phyloP scores from a whole-genome alignment of 1,140 invertebrate species.

The Chlorops oryzae region DNA sequence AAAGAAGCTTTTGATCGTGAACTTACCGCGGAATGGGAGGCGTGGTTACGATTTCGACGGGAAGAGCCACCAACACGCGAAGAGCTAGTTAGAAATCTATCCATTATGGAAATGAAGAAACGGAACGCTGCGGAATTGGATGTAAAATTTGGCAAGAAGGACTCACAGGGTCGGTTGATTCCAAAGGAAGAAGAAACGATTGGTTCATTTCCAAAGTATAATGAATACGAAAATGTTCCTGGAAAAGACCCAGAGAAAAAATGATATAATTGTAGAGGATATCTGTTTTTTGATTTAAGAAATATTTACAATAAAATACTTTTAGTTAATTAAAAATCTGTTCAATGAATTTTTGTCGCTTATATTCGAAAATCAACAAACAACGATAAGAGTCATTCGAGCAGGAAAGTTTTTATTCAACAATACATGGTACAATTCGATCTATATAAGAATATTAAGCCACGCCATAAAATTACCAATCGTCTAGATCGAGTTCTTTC shows the following conservation, averaged over 20 bases:
- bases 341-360: background rate
- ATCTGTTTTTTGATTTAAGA: conserved; percentile 12
- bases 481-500: conserved; percentile 54
- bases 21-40: conserved; percentile 75
- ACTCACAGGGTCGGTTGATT: conserved; percentile 36
- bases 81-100: conserved; percentile 64
- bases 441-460: background rate
- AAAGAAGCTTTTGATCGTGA: conserved; percentile 61
- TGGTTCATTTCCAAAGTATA: conserved; percentile 40
- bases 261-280: conserved; percentile 7
- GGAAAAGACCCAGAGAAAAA: conserved; percentile 32
- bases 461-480: conserved; percentile 49
- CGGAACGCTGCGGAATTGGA: conserved; percentile 67
- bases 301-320: background rate
- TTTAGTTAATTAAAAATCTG: background rate
- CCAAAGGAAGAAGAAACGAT: conserved; percentile 36
- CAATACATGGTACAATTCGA: no score
- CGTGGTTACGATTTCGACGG: conserved; percentile 63
- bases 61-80: conserved; percentile 62
- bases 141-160: conserved; percentile 46
- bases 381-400: no score
- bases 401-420: no score
- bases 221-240: conserved; percentile 44
- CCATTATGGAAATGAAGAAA: conserved; percentile 64
- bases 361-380: no score